Base-by-base conservation (phyloP, 2,797 vertebrate genomes). In the Crypturellus tataupa region DNA sequence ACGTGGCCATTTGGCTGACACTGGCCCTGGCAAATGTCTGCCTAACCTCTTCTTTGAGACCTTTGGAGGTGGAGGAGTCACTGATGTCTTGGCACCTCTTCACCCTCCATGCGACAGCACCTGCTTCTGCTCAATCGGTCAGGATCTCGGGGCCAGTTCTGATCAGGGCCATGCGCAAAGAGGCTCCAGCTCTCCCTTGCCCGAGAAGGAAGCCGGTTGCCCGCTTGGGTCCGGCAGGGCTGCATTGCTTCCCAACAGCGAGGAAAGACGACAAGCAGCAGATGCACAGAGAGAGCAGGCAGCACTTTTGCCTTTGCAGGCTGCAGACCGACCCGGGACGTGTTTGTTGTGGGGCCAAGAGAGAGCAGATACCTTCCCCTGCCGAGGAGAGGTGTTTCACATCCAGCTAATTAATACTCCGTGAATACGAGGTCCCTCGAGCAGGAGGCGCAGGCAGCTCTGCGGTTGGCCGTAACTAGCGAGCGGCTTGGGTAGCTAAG, bases 351-450 rank as follows among this genome's bases (percentile, higher is more conserved):
- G 42, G 67, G 55, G 67, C 31, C 63, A 63, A 58, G 72, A 69
- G 82, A 35, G 63, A 70, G 24, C 51, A 60, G 78, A 79, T 95
- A 4, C 87, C 84, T 90, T 89, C 64, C 60, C 55, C 37, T 84
- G 80, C 77, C 82, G 90, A 35, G 75, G 69, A 94, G 90, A 95
- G 33, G 70, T 91, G 67, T 83, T 95, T 94, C 80, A 70, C 14
- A 9, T 87, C 80, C 89, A 81, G 68, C 83, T 89, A 89, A 94
- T 94, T 93, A 93, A 87, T 90, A 87, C 91, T 85, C 58, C 40
- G 82, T 94, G 92, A 92, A 95, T 81, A 94, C 15, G 31, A 82
- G 82, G 47, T 75, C 91, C 87, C 90, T 87, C 62, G n/a, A 94
- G 90, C 68, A 62, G 14, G 62, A 62, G 85, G 11, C 59, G 76